These are phyloP conservation scores for Serranus cabrilla DNA, from an alignment of 2,797 vertebrate species.

Conservation along the genomic window DNA sequence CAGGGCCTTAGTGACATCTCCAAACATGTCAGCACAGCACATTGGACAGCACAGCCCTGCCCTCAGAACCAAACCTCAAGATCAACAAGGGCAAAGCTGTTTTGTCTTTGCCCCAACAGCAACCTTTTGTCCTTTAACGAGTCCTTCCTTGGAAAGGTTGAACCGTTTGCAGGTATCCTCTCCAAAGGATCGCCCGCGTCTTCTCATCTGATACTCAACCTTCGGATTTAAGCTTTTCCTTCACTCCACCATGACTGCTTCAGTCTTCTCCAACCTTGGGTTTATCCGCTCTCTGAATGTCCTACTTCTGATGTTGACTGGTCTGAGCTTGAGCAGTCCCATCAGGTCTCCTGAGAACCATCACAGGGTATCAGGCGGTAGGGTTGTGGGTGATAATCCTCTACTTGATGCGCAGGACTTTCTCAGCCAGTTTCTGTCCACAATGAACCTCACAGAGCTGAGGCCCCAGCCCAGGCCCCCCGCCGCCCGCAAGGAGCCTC, in stretches of 20 bases:
- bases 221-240: slow-evolving; percentile 65
- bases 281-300: slow-evolving; percentile 64
- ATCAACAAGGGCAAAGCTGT: slow-evolving; percentile 84
- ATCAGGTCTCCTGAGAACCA: slow-evolving; percentile 87
- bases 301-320: slow-evolving; percentile 64
- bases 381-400: slow-evolving; percentile 84
- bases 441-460: slow-evolving; percentile 91
- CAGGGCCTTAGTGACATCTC: slow-evolving; percentile 83
- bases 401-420: slow-evolving; percentile 89
- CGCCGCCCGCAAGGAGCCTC: slow-evolving; percentile 85
- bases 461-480: slow-evolving; percentile 77
- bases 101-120: slow-evolving; percentile 72
- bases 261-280: slow-evolving; percentile 58
- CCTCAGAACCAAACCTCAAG: slow-evolving; percentile 83
- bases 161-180: slow-evolving; percentile 57
- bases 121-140: slow-evolving; percentile 68
- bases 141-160: slow-evolving; percentile 36
- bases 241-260: slow-evolving; percentile 69
- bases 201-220: slow-evolving; percentile 52
- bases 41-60: slow-evolving; percentile 85
- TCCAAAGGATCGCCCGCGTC: slow-evolving; percentile 57
- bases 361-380: slow-evolving; percentile 73
- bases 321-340: slow-evolving; percentile 79
- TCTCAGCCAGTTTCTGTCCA: slow-evolving; percentile 92
- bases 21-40: slow-evolving; percentile 85